Base-by-base conservation (phyloP, 2,888 invertebrate genomes). In the Cerastis rubricosa region DNA sequence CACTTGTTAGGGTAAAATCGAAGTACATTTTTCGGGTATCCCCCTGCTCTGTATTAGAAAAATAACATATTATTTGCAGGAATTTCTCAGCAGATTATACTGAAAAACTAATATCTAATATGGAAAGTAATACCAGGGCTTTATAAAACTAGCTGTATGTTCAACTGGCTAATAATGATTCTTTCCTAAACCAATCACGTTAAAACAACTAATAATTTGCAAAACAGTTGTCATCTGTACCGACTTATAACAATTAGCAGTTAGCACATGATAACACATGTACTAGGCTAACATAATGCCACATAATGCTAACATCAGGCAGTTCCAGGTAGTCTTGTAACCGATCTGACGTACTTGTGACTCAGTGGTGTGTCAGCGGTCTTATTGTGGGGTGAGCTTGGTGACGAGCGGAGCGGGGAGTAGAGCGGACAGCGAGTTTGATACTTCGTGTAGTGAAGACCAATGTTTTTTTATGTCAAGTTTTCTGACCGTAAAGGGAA, bases 291-390 rank as follows among this genome's bases (percentile, higher is more conserved):
- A 74, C 69, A 80, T 73, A 70, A 74, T 69, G 68, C 65, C 19
- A 76, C 63, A 51, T 35, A 71, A 76, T 70, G 69, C 68, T 8
- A 76, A 57, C 69, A 47, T 22, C 29, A 73, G 35, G 73, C 63
- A 64, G 66, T 87, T 87, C 87, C 74, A 51, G 68, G 82, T 87
- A 88, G 70, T 88, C 74, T 71, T 81, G 89, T 82, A 87, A 85
- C 64, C 76, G 87, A 88, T 87, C 80, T 85, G 84, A 68, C 43
- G 73, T 80, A 79, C 71, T 80, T 73, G 76, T 89, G 84, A 90
- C 74, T 89, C 88, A 87, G 81, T 84, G 80, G 69, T 83, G 87
- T 81, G 89, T 91, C 91, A 91, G 91, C 90, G 47, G 67, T 85
- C 74, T 83, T 85, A 71, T 45, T 51, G 85, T 71, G 40, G 63